Base-by-base conservation (phyloP, 2,113 vertebrate genomes). In the Neopipo cinnamomea region DNA sequence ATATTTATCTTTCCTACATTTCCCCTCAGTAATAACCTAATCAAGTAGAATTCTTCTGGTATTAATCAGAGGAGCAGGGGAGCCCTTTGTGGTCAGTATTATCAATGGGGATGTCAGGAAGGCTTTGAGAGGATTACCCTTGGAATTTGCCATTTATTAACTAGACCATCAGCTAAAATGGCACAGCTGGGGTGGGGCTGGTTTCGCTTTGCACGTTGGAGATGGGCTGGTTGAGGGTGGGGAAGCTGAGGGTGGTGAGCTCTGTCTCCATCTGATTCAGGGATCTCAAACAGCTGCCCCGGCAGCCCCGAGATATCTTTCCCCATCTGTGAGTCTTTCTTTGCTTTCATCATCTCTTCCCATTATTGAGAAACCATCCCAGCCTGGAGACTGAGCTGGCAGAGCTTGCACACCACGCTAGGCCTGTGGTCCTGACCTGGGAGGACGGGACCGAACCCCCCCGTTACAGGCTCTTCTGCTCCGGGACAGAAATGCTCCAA, bases 321-420 rank as follows among this genome's bases (percentile, higher is more conserved):
- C 61, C 59, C 72, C 96, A 95, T 95, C 95, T 91, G 61, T 93
- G 73, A 1, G 16, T 80, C 93, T 93, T 50, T 93, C 82, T 85
- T 92, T 78, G 83, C 93, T 97, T 94, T 97, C 96, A 96, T 96
- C 95, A 96, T 89, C 92, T 95, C 68, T 95, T 95, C 70, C 86
- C 95, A 84, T 85, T 96, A 89, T 96, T 95, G 94, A 67, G 96
- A 96, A 97, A 96, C 84, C 53, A 66, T 56, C 79, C 72, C 61
- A 91, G 52, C 46, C 80, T 78, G 53, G 70, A 68, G 80, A 85
- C 44, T 17, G 56, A 84, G 70, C 70, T 58, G 62, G 58, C 68
- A 85, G 65, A 94, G 80, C 73, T 76, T 93, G 88, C 91, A 95
- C 58, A 79, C 91, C 83, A 74, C 0, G 49, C 0, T 61, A 71